Base-by-base conservation (phyloP, 1,140 invertebrate species). In the Scaptomyza montana region DNA sequence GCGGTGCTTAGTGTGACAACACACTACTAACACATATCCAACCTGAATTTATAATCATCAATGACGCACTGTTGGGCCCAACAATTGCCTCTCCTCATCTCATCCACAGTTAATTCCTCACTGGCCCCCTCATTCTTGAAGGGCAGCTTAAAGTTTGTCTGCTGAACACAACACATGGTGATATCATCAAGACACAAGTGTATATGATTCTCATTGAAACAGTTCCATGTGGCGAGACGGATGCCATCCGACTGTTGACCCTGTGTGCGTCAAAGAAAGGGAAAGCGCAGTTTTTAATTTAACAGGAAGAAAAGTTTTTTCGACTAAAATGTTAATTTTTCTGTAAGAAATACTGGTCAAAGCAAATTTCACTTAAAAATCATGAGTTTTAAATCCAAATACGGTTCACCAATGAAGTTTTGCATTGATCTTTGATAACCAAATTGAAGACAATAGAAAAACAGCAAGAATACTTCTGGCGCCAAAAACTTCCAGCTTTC, bases 161-260 rank as follows among this genome's bases (percentile, higher is more conserved):
- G 28, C 19, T 77, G 61, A 19, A 82, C 81, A 25, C 86, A 90
- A 13, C 25, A 39, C 45, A 87, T 81, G 1, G 64, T 80, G 3
- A 90, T 50, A 0, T 80, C 87, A 9, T 90, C 74, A 10, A 82
- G 87, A 55, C 86, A 90, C 12, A 49, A 56, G 10, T 90, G 81
- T 10, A 90, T 90, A 16, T 87, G 80, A 66, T 90, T 78, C 87
- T 90, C 86, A n/a, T 16, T 75, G 81, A 0, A 90, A 72, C 0
- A 74, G 57, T 10, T 82, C 70, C 57, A 72, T 54, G 16, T 90
- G 67, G 66, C 0, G 16, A 82, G n/a, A 0, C 69, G 64, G 1
- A 73, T 66, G 10, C 51, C 36, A 1, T 45, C 43, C 3, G 28
- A 16, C 0, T 25, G 25, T 1, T 25, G 7, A 7, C 12, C 8